phyloP scores from a whole-genome alignment of 2,113 vertebrate species.

The Mohoua ochrocephala region DNA sequence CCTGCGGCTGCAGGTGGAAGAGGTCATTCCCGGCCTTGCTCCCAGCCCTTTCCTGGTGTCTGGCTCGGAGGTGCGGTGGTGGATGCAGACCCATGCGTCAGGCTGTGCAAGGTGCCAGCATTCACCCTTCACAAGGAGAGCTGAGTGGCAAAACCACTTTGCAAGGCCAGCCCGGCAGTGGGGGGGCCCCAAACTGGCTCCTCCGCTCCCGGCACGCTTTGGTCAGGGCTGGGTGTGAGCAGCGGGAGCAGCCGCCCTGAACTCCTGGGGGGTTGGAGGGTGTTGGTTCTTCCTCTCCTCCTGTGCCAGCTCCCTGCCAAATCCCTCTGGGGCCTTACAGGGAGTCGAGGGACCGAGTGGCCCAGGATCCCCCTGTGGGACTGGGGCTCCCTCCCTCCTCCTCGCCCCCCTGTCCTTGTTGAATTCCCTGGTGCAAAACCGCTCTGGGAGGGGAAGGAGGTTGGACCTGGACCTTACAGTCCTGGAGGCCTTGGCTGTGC shows the following conservation, averaged over 20 bases:
- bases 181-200: not conserved
- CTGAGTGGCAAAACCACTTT: not conserved
- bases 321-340: not conserved
- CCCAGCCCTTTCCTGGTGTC: not conserved
- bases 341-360: accelerated
- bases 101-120: not conserved
- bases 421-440: not conserved
- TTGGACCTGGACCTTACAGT: not conserved
- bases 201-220: not conserved
- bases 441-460: not conserved
- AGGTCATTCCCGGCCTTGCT: not conserved
- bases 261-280: not conserved
- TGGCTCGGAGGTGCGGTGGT: accelerated
- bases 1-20: not conserved
- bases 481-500: not conserved
- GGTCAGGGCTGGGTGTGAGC: not conserved
- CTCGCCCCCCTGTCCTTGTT: not conserved
- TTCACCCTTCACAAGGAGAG: not conserved
- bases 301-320: not conserved
- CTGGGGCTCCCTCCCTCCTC: not conserved
- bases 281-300: not conserved
- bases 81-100: accelerated
- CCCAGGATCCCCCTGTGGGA: not conserved
- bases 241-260: not conserved
- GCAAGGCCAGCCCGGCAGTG: accelerated